Evolutionary conservation across 2,888 invertebrate genomes (phyloP).

Genomic region (Mythimna vitellina): DNA sequence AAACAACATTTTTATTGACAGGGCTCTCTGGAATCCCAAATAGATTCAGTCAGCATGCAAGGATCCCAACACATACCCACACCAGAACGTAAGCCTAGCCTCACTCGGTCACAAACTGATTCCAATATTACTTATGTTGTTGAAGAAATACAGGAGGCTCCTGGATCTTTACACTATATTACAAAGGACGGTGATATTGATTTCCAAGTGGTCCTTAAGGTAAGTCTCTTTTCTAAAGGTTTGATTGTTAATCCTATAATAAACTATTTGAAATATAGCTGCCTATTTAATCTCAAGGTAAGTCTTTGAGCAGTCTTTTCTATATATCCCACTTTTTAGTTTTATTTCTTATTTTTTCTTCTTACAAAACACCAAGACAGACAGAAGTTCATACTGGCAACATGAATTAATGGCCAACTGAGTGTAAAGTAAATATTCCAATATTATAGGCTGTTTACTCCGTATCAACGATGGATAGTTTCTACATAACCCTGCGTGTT

Average conservation of each 20-base stretch:
- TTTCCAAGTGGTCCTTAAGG: slow-evolving; percentile 96
- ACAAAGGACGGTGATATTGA: slow-evolving; percentile 98
- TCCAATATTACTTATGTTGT: slow-evolving; percentile 97
- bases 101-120: slow-evolving; percentile 97
- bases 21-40: slow-evolving; percentile 96
- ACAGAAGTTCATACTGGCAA: neutral
- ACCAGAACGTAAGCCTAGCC: slow-evolving; percentile 93
- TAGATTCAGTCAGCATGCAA: slow-evolving; percentile 93
- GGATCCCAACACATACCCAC: slow-evolving; percentile 90
- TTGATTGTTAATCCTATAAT: neutral
- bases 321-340: neutral
- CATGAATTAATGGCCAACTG: neutral
- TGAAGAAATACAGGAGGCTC: slow-evolving; percentile 96
- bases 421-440: neutral
- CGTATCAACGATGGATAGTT: slow-evolving; percentile 95
- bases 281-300: neutral
- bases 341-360: neutral
- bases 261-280: slow-evolving; percentile 10
- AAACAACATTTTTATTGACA: slow-evolving; percentile 70
- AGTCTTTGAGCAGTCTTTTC: neutral
- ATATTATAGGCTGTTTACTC: slow-evolving; percentile 94
- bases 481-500: slow-evolving; percentile 96
- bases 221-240: slow-evolving; percentile 70
- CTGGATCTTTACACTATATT: slow-evolving; percentile 97
- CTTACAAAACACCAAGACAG: neutral